These are phyloP conservation scores for Protonemura montana DNA, from an alignment of 2,888 invertebrate species.

Conservation along the genomic window DNA sequence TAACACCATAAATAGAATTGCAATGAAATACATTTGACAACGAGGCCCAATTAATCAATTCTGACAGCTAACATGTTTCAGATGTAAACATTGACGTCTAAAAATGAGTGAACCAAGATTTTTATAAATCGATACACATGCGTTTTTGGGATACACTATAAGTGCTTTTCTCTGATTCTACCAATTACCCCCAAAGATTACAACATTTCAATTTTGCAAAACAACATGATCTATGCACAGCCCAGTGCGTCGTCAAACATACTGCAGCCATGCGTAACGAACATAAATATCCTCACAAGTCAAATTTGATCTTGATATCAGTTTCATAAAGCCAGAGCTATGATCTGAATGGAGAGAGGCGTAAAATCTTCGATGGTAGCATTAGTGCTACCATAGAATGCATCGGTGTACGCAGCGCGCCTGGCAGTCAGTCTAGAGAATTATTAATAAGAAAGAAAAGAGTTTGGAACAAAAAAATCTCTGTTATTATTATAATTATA, in stretches of 20 bases:
- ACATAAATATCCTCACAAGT: not conserved
- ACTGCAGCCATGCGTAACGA: not conserved
- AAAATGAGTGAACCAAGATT: no score
- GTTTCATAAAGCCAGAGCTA: not conserved
- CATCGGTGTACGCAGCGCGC: not conserved
- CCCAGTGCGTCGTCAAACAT: not conserved
- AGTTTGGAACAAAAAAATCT: constrained; percentile 15
- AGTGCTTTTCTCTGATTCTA: not conserved
- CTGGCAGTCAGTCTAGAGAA: not conserved
- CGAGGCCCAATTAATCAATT: no score
- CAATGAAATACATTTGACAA: no score
- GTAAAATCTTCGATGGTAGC: constrained; percentile 1
- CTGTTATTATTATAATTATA: constrained; percentile 41
- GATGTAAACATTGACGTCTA: no score
- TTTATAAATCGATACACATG: no score
- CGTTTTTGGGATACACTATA: no score
- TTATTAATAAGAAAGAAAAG: constrained; percentile 24
- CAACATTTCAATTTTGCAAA: not conserved
- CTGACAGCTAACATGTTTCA: no score
- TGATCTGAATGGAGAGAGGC: not conserved
- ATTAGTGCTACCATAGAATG: not conserved
- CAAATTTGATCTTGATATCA: not conserved
- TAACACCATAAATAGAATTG: no score
- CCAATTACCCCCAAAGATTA: not conserved
- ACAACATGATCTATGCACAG: not conserved